Percentiles rank a stretch among this genome's conserved stretches.
Conservation (phyloP, 1,140 invertebrate genomes). For the Hermetia illucens region DNA sequence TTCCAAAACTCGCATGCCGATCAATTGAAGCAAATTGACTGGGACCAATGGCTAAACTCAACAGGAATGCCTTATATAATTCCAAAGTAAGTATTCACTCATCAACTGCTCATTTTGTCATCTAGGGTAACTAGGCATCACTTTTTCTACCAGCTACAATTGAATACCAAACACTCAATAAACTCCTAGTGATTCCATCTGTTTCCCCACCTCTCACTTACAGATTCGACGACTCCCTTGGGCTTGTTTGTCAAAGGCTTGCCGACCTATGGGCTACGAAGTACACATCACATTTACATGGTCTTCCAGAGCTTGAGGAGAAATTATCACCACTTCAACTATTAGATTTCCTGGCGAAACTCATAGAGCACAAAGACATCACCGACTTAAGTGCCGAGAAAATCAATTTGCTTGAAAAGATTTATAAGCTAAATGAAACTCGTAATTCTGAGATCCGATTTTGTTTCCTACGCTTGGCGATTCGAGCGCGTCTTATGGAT, state of each 20-base stretch:
- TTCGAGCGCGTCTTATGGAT: slow-evolving; percentile 53
- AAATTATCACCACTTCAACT: slow-evolving; percentile 52
- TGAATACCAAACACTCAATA: too few species aligned
- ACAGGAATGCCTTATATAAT: slow-evolving; percentile 78
- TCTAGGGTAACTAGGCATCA: neutral
- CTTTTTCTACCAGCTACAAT: slow-evolving; percentile 1
- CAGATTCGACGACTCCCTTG: slow-evolving; percentile 47
- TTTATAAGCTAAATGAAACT: slow-evolving; percentile 50
- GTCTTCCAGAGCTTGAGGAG: slow-evolving; percentile 17
- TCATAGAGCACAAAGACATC: slow-evolving; percentile 39
- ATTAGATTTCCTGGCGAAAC: slow-evolving; percentile 54
- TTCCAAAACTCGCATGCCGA: slow-evolving; percentile 44
- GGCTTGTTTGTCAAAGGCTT: slow-evolving; percentile 45
- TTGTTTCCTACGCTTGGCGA: slow-evolving; percentile 62
- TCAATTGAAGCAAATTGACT: slow-evolving; percentile 50
- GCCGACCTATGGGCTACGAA: slow-evolving; percentile 25
- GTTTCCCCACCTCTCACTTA: slow-evolving; percentile 3
- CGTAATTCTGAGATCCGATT: slow-evolving; percentile 74
- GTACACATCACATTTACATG: slow-evolving; percentile 12
- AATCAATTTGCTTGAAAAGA: slow-evolving; percentile 38
- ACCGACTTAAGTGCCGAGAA: slow-evolving; percentile 20
- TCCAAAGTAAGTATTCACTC: slow-evolving; percentile 50
- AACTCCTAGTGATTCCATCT: too few species aligned
- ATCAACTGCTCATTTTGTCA: neutral
- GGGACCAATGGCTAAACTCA: slow-evolving; percentile 70